phyloP scores from a whole-genome alignment of 2,797 vertebrate species.

The Urocyon cinereoargenteus region DNA sequence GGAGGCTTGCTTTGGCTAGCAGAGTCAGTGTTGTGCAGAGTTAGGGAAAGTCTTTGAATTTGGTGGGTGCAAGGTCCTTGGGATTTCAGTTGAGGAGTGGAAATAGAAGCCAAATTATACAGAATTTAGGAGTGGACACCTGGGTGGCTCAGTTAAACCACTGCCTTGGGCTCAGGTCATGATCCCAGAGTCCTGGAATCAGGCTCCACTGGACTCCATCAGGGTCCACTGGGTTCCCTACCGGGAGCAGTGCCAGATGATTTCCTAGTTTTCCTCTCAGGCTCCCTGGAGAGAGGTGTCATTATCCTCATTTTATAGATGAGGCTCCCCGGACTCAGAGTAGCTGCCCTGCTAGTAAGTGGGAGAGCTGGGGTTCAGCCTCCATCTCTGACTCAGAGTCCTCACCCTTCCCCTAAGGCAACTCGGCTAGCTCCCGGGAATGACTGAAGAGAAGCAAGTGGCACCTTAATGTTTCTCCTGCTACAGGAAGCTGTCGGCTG shows the following conservation, averaged over 20 bases:
- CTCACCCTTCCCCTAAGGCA: background rate
- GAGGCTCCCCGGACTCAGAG: background rate
- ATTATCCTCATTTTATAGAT: background rate
- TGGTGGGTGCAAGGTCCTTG: background rate
- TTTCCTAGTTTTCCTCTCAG: background rate
- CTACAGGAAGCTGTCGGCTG: constrained; percentile 73
- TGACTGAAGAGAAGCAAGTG: background rate
- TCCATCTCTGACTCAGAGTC: background rate
- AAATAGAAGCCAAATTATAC: background rate
- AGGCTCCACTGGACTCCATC: too few relatives aligned
- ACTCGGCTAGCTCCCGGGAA: background rate
- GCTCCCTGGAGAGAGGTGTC: background rate
- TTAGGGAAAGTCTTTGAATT: background rate
- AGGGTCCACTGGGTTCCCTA: too few relatives aligned
- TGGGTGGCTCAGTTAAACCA: too few relatives aligned
- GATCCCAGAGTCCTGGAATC: too few relatives aligned
- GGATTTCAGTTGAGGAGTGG: background rate
- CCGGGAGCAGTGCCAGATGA: background rate
- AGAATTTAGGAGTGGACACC: background rate
- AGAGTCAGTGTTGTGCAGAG: background rate
- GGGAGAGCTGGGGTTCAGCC: background rate
- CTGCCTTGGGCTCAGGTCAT: too few relatives aligned
- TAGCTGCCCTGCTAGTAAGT: background rate
- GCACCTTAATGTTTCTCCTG: background rate
- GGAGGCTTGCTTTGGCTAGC: background rate